These are phyloP conservation scores for Microplitis deprimator DNA, from an alignment of 2,888 invertebrate genomes.

Conservation along the genomic window DNA sequence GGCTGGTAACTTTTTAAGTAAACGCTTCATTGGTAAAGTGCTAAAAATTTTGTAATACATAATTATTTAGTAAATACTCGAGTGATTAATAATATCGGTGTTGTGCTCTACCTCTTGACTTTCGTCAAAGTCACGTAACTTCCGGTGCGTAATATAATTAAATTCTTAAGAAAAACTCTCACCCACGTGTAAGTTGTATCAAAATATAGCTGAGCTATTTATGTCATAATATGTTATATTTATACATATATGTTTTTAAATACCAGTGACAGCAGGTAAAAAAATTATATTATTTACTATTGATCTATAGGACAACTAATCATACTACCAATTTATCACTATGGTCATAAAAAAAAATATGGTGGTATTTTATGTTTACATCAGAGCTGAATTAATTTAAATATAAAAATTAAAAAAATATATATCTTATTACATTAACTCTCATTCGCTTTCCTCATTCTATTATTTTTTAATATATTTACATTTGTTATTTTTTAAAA, in stretches of 20 bases:
- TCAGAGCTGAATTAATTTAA: constrained; percentile 4
- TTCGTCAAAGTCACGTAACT: constrained; percentile 57
- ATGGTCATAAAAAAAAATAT: not conserved
- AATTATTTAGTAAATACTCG: no score
- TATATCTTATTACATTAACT: constrained; percentile 1
- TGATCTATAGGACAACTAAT: no score
- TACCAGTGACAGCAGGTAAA: constrained; percentile 13
- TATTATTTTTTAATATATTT: not conserved
- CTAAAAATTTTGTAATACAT: no score
- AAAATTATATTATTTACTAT: not conserved
- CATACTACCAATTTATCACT: no score
- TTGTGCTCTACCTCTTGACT: constrained; percentile 41
- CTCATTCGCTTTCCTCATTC: constrained; percentile 10
- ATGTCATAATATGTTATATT: not conserved
- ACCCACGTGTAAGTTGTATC: constrained; percentile 40
- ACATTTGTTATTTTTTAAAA: not conserved
- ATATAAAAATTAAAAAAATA: constrained; percentile 2
- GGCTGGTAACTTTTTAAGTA: no score
- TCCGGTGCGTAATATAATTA: constrained; percentile 46
- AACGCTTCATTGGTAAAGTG: no score
- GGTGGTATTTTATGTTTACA: constrained; percentile 9
- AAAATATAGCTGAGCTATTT: not conserved
- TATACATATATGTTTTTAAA: not conserved
- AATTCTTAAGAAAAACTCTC: constrained; percentile 54
- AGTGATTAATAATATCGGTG: no score